Percentiles rank a stretch among this genome's conserved stretches.
Evolutionary conservation across 1,140 invertebrate genomes (phyloP).

Genomic region (Rhagoletis zephyria): DNA sequence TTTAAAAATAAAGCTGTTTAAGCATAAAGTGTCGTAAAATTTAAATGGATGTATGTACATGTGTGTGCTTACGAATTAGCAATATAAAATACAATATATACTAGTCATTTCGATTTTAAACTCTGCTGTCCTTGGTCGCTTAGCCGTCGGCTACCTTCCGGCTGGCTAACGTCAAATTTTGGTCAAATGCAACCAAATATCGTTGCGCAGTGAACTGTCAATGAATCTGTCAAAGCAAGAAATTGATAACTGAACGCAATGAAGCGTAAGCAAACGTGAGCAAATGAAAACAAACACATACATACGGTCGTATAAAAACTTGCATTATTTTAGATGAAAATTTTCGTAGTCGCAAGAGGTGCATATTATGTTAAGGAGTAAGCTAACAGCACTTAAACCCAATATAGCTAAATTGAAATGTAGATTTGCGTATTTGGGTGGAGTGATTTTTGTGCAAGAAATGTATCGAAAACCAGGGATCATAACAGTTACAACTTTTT

Average conservation of each 20-base stretch:
- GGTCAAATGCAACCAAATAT: background rate
- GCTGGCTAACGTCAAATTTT: background rate
- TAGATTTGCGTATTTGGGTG: too few relatives aligned
- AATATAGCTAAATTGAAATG: too few relatives aligned
- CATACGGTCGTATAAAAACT: background rate
- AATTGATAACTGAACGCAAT: constrained; percentile 50
- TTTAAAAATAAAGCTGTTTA: too few relatives aligned
- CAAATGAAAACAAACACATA: background rate
- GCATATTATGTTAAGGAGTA: background rate
- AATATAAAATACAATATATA: background rate
- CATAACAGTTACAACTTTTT: too few relatives aligned
- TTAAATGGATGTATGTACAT: too few relatives aligned
- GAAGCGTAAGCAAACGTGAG: constrained; percentile 34
- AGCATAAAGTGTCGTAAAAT: too few relatives aligned
- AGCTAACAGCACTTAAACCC: background rate
- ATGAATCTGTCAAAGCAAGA: constrained; percentile 52
- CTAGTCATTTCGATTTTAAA: too few relatives aligned
- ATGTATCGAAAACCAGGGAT: too few relatives aligned
- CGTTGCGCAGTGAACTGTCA: constrained; percentile 48
- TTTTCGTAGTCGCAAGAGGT: background rate
- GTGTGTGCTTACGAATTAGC: too few relatives aligned
- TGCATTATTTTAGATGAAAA: background rate
- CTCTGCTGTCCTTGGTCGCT: too few relatives aligned
- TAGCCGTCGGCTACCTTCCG: background rate
- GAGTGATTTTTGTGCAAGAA: too few relatives aligned